Conservation (phyloP, 1,140 invertebrate species). For the Aplysia californica region DNA sequence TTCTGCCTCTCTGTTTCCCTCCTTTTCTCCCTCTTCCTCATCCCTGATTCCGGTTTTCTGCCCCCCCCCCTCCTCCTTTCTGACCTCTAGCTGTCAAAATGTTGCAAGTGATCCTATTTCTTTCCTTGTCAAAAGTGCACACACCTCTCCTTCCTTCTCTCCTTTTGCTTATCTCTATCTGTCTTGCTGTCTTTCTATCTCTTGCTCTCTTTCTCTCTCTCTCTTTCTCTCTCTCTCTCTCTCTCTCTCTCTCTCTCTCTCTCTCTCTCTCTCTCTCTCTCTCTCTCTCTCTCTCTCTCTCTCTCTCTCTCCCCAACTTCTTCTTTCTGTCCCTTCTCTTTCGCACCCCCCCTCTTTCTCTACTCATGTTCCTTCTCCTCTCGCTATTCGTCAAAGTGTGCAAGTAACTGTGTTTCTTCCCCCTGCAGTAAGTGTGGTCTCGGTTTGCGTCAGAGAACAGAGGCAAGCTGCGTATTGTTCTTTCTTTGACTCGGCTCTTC, state of each 20-base stretch:
- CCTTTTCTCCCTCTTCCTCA: not conserved
- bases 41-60: not conserved
- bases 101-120: too few relatives aligned
- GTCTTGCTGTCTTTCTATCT: constrained; percentile 2
- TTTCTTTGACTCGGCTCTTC: too few relatives aligned
- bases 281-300: constrained; percentile 8
- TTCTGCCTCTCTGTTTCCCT: constrained; percentile 3
- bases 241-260: constrained; percentile 14
- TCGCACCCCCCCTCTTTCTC: too few relatives aligned
- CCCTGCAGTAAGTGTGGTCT: too few relatives aligned
- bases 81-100: too few relatives aligned
- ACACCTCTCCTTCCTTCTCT: not conserved
- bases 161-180: constrained; percentile 8
- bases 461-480: too few relatives aligned
- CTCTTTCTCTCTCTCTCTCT: constrained; percentile 18
- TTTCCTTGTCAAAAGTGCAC: not conserved
- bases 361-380: too few relatives aligned
- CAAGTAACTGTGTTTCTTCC: too few relatives aligned
- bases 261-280: not conserved
- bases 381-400: too few relatives aligned
- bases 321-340: not conserved
- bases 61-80: not conserved
- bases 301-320: not conserved
- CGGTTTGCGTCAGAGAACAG: too few relatives aligned
- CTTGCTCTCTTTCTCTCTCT: not conserved